phyloP scores from a whole-genome alignment of 1,140 invertebrate species.

The Drosophila yakuba region DNA sequence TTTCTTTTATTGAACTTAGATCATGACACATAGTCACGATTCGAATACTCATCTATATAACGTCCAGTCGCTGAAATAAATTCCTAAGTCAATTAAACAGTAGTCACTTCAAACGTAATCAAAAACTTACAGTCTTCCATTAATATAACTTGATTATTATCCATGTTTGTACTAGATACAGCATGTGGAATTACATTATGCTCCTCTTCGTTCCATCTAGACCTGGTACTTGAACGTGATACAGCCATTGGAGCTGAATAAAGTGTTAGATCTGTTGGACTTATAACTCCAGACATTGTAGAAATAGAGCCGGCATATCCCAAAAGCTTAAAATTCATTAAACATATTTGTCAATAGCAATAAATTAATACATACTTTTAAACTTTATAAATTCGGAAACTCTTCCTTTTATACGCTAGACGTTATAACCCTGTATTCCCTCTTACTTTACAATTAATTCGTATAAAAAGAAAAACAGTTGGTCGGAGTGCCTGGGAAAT shows the following conservation, averaged over 20 bases:
- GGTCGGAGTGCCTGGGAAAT: too few relatives aligned
- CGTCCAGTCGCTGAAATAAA: conserved; percentile 57
- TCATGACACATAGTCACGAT: conserved; percentile 78
- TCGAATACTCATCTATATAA: conserved; percentile 77
- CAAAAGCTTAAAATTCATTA: conserved; percentile 89
- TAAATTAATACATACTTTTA: not conserved
- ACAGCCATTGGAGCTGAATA: conserved; percentile 93
- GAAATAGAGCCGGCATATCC: conserved; percentile 93
- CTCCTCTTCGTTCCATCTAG: conserved; percentile 97
- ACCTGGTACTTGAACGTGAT: conserved; percentile 86
- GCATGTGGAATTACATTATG: conserved; percentile 95
- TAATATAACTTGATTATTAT: conserved; percentile 89
- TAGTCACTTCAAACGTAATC: not conserved
- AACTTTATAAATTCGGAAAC: too few relatives aligned
- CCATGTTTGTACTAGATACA: conserved; percentile 86
- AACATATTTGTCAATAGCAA: not conserved
- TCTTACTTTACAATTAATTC: too few relatives aligned
- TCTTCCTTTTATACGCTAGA: too few relatives aligned
- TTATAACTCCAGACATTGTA: conserved; percentile 92
- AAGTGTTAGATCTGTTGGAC: conserved; percentile 94
- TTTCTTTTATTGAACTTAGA: conserved; percentile 22
- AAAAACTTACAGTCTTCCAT: conserved; percentile 89
- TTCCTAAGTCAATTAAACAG: not conserved
- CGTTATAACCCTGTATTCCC: too few relatives aligned
- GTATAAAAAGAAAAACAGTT: too few relatives aligned